Conservation (phyloP, 2,888 invertebrate genomes). For the Parapristionchus giblindavisi region DNA sequence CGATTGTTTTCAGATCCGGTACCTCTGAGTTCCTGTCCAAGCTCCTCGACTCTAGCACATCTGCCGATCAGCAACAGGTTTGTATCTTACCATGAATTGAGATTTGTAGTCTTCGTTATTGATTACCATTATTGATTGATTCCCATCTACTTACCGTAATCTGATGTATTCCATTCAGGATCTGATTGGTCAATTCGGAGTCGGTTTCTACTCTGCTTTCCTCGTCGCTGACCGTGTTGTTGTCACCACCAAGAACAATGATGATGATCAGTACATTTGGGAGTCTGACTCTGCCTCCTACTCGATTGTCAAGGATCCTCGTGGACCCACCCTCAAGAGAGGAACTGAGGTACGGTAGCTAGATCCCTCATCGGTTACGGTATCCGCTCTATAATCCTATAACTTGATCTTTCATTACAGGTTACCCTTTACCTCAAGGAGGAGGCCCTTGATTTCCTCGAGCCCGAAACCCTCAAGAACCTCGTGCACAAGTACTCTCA, state of each 20-base stretch:
- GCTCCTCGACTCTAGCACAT: conserved; percentile 64
- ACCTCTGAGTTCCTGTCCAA: conserved; percentile 69
- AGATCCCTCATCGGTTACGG: conserved; percentile 71
- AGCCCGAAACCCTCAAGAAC: conserved; percentile 87
- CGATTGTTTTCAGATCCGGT: conserved; percentile 59
- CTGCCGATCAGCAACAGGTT: conserved; percentile 64
- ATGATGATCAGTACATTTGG: conserved; percentile 94
- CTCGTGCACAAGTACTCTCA: conserved; percentile 95
- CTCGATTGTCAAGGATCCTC: conserved; percentile 89
- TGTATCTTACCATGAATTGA: too few species aligned
- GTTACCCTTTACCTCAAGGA: conserved; percentile 89
- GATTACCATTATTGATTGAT: not conserved
- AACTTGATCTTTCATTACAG: conserved; percentile 42
- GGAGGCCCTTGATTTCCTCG: conserved; percentile 94
- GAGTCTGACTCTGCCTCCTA: conserved; percentile 92
- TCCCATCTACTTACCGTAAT: not conserved
- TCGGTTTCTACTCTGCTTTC: conserved; percentile 98
- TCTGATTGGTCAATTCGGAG: conserved; percentile 96
- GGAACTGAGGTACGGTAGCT: conserved; percentile 78
- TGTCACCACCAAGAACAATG: conserved; percentile 93
- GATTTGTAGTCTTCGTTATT: too few species aligned
- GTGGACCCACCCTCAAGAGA: conserved; percentile 85
- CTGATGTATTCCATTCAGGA: conserved; percentile 74
- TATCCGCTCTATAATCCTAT: not conserved
- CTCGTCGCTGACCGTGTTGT: conserved; percentile 93